phyloP scores from a whole-genome alignment of 2,888 invertebrate genomes.

The Tenodera sinensis region DNA sequence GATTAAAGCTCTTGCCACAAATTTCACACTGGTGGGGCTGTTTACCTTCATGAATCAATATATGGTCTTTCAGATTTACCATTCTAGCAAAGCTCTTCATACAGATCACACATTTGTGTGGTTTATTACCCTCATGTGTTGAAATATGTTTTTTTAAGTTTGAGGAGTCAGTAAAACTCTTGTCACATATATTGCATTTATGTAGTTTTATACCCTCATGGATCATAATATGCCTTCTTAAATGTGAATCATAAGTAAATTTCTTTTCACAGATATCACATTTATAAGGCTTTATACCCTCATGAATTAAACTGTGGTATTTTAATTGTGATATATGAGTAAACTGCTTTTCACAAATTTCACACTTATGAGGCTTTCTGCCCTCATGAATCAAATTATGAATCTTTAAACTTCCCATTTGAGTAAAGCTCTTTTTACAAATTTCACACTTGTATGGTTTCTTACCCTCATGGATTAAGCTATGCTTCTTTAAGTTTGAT shows the following conservation, averaged over 20 bases:
- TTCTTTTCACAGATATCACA: background rate
- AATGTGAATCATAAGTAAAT: background rate
- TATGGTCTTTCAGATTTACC: background rate
- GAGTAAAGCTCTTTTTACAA: background rate
- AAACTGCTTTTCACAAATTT: background rate
- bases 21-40: background rate
- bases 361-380: background rate
- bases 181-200: background rate
- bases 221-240: background rate
- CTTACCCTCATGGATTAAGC: background rate
- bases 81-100: background rate
- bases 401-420: background rate
- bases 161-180: background rate
- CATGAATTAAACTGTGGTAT: background rate
- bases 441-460: background rate
- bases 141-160: background rate
- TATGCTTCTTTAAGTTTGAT: background rate
- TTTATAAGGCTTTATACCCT: background rate
- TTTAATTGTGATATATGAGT: background rate
- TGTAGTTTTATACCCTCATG: background rate
- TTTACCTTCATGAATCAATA: background rate
- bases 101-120: background rate
- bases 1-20: background rate
- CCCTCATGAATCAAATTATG: background rate
- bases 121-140: background rate